Evolutionary conservation across 2,797 vertebrate genomes (phyloP).

Genomic region (Scyliorhinus canicula): DNA sequence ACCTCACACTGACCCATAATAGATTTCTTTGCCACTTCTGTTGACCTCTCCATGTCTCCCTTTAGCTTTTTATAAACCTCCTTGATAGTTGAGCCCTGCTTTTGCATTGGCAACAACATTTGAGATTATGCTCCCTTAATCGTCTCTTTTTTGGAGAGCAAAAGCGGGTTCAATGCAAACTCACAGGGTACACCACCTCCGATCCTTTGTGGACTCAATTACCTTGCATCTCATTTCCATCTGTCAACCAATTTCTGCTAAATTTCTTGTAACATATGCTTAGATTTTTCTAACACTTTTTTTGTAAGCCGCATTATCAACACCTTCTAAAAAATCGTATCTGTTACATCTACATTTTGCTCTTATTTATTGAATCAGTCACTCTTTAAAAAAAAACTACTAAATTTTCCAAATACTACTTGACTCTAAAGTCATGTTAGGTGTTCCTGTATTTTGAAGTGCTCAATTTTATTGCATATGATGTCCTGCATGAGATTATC

Average conservation of each 20-base stretch:
- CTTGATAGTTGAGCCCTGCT: background rate
- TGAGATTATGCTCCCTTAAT: background rate
- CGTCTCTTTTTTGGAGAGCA: too few relatives aligned
- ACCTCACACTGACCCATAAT: background rate
- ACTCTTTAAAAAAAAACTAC: background rate
- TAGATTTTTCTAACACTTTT: background rate
- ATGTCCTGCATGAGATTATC: background rate
- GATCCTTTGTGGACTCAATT: background rate
- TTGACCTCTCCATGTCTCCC: background rate
- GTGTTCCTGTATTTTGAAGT: background rate
- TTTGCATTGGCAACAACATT: background rate
- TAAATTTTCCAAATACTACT: background rate
- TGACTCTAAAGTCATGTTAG: background rate
- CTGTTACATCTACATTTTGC: background rate
- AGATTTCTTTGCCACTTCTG: background rate
- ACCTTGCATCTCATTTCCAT: background rate
- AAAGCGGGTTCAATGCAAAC: too few relatives aligned
- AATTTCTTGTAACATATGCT: too few relatives aligned
- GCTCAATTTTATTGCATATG: background rate
- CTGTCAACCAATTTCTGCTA: background rate
- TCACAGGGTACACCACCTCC: background rate
- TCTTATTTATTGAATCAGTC: background rate
- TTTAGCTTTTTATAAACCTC: background rate
- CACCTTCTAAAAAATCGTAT: background rate
- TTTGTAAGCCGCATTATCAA: background rate